Evolutionary conservation across 2,888 invertebrate genomes (phyloP).

Genomic region (Thecocarcelia acutangulata): DNA sequence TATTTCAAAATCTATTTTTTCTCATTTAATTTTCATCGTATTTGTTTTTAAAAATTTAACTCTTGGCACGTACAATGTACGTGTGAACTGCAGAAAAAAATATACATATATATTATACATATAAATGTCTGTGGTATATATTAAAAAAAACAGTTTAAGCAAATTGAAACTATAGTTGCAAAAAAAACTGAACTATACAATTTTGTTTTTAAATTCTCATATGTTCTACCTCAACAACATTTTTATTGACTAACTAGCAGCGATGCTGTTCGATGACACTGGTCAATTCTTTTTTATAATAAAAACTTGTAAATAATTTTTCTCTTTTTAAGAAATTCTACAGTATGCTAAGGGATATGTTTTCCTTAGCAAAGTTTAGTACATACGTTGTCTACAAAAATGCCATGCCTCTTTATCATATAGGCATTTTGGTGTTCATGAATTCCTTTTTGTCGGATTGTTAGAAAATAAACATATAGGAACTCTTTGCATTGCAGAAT

Average conservation of each 20-base stretch:
- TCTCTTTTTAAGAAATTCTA: too few species aligned
- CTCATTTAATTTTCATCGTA: slow-evolving; percentile 16
- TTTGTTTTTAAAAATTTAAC: slow-evolving; percentile 47
- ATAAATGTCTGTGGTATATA: slow-evolving; percentile 40
- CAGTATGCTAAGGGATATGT: too few species aligned
- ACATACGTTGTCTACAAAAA: neutral
- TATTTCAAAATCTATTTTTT: slow-evolving; percentile 13
- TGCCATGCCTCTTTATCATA: neutral
- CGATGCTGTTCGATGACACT: too few species aligned
- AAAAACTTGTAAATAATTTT: too few species aligned
- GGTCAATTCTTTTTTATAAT: neutral
- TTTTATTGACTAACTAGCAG: slow-evolving; percentile 11
- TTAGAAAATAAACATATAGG: neutral
- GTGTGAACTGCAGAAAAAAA: slow-evolving; percentile 58
- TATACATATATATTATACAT: neutral
- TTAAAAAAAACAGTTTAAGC: slow-evolving; percentile 9
- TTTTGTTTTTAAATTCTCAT: slow-evolving; percentile 8
- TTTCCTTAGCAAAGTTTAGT: too few species aligned
- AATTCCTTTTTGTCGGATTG: neutral
- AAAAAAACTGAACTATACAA: neutral
- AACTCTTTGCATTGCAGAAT: slow-evolving; percentile 53
- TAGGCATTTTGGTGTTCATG: too few species aligned
- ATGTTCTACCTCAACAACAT: slow-evolving; percentile 37
- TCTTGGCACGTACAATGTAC: slow-evolving; percentile 67
- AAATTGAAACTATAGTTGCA: slow-evolving; percentile 21